phyloP scores from a whole-genome alignment of 2,888 invertebrate genomes.

The Hirudinaria manillensis region DNA sequence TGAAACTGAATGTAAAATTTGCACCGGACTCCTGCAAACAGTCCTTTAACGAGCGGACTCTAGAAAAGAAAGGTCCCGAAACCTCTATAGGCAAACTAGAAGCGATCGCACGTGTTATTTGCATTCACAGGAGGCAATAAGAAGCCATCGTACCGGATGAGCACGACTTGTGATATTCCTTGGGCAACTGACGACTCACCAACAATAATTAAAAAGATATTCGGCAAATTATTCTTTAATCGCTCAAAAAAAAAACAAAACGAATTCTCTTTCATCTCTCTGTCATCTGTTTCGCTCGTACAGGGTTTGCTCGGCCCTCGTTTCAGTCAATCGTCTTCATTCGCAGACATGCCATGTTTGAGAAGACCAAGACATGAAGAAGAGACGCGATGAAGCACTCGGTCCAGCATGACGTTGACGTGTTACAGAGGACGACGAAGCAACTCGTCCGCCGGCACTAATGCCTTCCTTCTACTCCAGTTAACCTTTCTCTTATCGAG shows the following conservation, averaged over 20 bases:
- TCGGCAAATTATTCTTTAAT: not conserved
- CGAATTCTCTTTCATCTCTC: too few species aligned
- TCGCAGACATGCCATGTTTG: not conserved
- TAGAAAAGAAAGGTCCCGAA: too few species aligned
- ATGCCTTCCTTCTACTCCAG: not conserved
- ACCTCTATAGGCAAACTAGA: not conserved
- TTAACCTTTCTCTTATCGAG: not conserved
- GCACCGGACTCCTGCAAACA: too few species aligned
- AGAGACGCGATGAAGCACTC: not conserved
- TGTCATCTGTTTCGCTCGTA: too few species aligned
- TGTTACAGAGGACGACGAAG: not conserved
- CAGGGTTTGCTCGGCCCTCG: not conserved
- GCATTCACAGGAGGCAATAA: slow-evolving; percentile 5
- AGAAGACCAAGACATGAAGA: not conserved
- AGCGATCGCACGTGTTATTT: not conserved
- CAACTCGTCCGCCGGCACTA: not conserved
- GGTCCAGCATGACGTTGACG: slow-evolving; percentile 8
- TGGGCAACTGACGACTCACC: not conserved
- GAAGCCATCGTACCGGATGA: not conserved
- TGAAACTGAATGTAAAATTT: too few species aligned
- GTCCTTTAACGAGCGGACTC: too few species aligned
- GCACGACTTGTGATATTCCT: slow-evolving; percentile 2
- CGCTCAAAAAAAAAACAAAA: too few species aligned
- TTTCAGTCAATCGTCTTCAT: not conserved
- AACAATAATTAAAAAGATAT: not conserved